Evolutionary conservation across 2,113 vertebrate genomes (phyloP).

Genomic region (Melanerpes formicivorus): DNA sequence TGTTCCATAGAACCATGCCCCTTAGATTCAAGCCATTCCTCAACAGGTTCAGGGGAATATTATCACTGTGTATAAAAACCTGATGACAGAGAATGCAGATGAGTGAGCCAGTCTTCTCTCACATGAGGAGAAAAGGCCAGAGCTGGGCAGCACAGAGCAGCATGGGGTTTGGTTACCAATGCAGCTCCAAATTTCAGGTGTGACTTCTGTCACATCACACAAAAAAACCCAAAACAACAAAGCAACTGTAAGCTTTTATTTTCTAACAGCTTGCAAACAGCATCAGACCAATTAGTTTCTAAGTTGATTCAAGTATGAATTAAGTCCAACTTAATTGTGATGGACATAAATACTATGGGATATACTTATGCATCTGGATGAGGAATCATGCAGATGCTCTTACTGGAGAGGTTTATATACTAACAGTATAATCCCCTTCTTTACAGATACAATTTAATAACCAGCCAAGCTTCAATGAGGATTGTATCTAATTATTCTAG

Average conservation of each 20-base stretch:
- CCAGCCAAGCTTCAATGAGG: background rate
- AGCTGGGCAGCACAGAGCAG: background rate
- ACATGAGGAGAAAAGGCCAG: background rate
- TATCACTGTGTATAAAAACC: background rate
- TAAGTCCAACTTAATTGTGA: background rate
- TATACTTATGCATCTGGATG: background rate
- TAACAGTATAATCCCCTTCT: background rate
- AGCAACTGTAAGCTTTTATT: background rate
- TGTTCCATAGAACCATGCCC: too few species aligned
- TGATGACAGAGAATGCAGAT: background rate
- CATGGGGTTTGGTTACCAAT: background rate
- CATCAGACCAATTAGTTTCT: background rate
- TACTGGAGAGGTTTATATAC: background rate
- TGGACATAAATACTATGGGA: background rate
- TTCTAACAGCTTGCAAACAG: background rate
- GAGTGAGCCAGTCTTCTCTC: background rate
- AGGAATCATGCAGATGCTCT: background rate
- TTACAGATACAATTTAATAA: background rate
- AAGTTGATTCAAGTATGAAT: background rate
- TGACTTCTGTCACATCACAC: background rate
- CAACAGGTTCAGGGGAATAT: background rate
- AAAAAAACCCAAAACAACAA: background rate
- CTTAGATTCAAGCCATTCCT: too few species aligned
- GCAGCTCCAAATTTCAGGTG: background rate
- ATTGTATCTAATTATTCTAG: background rate